Evolutionary conservation across 1,140 invertebrate genomes (phyloP), one percentile per base, ranked within the genome.

Genomic region (Megathymus violae): DNA sequence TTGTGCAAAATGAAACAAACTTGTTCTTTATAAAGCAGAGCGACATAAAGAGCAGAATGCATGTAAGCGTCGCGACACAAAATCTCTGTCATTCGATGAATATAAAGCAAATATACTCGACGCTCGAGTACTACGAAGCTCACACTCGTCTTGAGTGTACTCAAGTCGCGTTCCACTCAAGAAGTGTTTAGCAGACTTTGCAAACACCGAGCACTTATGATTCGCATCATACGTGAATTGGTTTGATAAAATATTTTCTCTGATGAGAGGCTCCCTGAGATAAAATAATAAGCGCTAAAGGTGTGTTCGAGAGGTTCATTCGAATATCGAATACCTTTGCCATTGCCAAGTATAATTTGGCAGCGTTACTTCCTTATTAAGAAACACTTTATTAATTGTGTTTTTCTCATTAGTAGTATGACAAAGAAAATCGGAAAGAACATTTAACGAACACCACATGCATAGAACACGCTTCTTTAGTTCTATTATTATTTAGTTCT

Each of bases 81-180:
- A 78, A 78, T 80, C 64, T 71, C 56, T 62, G 70, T 62, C 67
- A 67, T 66, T 67, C 43, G 62, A 63, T 74, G 79, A 76, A 78
- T 72, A 77, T 70, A 75, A 69, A 70, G 77, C 77, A 83, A 85
- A 83, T 77, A 85, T 64, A 75, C 76, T 78, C 60, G 68, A 69
- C 71, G 67, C 69, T 76, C 60, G 50, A 84, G 74, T 67, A 72
- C 68, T 68, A 70, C 60, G 67, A 62, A 76, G 71, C 69, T 76
- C 68, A 72, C 78, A 79, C 77, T 80, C 71, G 71, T 72, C 46
- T 69, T 75, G 41, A 83, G 80, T 41, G 56, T 58, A 64, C 78
- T 82, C 67, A 47, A 81, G 67, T 61, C 64, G 43, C 67, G 64
- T 63, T 64, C 64, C 69, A 51, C 64, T 74, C 65, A 38, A 52